Percentiles rank a stretch among this genome's conserved stretches.
phyloP scores from a whole-genome alignment of 30 jellyfish, hydroid and myxozoan genomes.

The Phacellophora camtschatica region DNA sequence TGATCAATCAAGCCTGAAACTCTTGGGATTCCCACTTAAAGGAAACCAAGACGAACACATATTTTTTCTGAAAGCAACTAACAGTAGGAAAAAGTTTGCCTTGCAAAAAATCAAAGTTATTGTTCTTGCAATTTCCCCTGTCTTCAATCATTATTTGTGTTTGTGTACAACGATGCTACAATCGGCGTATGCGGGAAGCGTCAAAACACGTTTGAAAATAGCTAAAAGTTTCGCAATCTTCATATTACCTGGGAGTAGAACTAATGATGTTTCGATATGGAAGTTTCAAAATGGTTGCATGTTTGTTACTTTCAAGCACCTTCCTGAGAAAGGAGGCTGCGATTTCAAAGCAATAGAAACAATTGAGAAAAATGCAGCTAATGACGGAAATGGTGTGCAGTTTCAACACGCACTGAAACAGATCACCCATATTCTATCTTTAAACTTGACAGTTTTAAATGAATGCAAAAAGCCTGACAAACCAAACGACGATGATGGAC shows the following conservation, averaged over 20 bases:
- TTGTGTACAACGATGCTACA: conserved; percentile 66
- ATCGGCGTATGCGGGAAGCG: conserved; percentile 56
- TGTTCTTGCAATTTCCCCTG: conserved; percentile 24
- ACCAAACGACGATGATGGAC: conserved; percentile 14
- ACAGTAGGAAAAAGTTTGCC: conserved; percentile 31
- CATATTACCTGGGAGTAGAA: conserved; percentile 35
- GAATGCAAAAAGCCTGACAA: conserved; percentile 53
- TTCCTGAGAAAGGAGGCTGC: conserved; percentile 63
- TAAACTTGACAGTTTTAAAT: conserved; percentile 30
- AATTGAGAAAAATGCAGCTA: conserved; percentile 27
- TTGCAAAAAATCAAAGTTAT: conserved; percentile 11
- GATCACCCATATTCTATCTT: conserved; percentile 25
- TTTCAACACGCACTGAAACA: conserved; percentile 67
- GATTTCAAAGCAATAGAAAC: conserved; percentile 46
- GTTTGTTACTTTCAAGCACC: conserved; percentile 52
- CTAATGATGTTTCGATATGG: conserved; percentile 57
- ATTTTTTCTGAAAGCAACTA: conserved; percentile 66
- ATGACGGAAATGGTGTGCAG: conserved; percentile 9
- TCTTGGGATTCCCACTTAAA: conserved; percentile 79
- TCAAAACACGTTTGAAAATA: conserved; percentile 65
- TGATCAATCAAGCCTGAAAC: conserved; percentile 48
- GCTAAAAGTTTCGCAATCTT: conserved; percentile 54
- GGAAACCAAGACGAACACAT: conserved; percentile 71
- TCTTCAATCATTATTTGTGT: conserved; percentile 54
- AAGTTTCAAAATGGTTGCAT: conserved; percentile 58